phyloP scores from a whole-genome alignment of 2,797 vertebrate species.

The Prunella strophiata region DNA sequence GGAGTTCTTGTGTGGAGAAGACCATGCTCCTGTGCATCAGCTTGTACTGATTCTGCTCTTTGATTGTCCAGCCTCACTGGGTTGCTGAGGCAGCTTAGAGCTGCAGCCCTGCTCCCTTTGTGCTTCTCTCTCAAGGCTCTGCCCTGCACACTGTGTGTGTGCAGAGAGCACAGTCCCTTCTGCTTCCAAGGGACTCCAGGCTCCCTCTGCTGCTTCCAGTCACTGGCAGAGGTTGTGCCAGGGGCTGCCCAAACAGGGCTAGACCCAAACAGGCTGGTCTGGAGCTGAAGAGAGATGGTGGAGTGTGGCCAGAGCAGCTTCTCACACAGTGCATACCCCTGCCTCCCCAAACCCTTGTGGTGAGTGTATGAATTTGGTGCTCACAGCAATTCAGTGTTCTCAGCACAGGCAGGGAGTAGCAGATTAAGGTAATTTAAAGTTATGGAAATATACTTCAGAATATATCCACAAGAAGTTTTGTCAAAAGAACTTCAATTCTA shows the following conservation, averaged over 20 bases:
- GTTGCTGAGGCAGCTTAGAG: background rate
- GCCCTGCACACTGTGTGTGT: fast-evolving
- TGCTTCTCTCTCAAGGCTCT: background rate
- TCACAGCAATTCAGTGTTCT: background rate
- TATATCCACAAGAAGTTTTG: background rate
- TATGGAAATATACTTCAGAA: background rate
- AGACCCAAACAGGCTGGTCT: background rate
- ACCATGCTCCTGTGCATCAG: background rate
- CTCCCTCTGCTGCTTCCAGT: background rate
- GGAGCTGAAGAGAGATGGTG: background rate
- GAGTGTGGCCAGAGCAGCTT: background rate
- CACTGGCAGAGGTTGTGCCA: background rate
- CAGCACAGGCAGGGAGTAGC: background rate
- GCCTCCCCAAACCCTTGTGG: no score
- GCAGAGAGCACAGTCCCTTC: background rate
- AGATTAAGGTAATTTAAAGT: background rate
- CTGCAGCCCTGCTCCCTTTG: background rate
- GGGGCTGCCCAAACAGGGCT: no score
- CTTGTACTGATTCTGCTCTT: background rate
- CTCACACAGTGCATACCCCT: background rate
- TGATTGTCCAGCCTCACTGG: background rate
- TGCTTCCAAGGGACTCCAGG: background rate
- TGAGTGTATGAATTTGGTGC: background rate
- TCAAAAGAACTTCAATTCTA: background rate
- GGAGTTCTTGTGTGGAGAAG: background rate